Evolutionary conservation across 2,888 invertebrate genomes (phyloP), one percentile per base, ranked within the genome.

Genomic region (Siphonodentalium dalli): DNA sequence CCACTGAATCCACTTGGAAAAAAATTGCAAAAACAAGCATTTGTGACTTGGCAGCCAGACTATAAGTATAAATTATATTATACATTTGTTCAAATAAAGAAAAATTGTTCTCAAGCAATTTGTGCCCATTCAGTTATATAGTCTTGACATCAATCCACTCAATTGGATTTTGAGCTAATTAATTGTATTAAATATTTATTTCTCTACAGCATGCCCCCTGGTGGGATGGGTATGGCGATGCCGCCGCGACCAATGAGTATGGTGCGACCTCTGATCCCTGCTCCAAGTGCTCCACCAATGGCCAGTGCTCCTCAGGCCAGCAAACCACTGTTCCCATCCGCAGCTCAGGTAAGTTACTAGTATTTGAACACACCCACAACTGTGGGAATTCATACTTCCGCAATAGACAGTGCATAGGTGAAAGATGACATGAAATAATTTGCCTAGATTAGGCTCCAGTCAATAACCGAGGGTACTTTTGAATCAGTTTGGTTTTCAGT

Each of bases 271-370:
- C 56, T 52, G 20, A 53, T 58, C 24, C 69, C 64, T 23, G 67
- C 59, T 46, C 63, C 62, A 31, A 58, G 58, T 42, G 64, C 62
- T 52, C 68, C 66, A 40, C 66, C 62, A 29, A 64, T 65, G 55
- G 50, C 61, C 27, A 56, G 56, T 20, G 61, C 64, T 15, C 63
- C 64, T 24, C 59, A 61, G 31, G 59, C 62, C 34, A 65, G 65
- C 33, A 75, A 74, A 62, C 77, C 77, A 26, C 60, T 78, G 2
- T 78, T 78, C 55, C 78, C 78, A 41, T 68, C 77, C 52, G 76
- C 75, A 49, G 74, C 65, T 28, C 71, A 71, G 64, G 75, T 74
- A 58, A 55, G 63, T 50, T 6, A 34, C 18, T 15, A 8, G 18
- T 40, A 20, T n/a, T n/a, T n/a, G n/a, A n/a, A n/a, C 15, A 2